Percentiles rank a stretch among this genome's conserved stretches.
Evolutionary conservation across 2,888 invertebrate genomes (phyloP).

Genomic region (Tanypteryx hageni): DNA sequence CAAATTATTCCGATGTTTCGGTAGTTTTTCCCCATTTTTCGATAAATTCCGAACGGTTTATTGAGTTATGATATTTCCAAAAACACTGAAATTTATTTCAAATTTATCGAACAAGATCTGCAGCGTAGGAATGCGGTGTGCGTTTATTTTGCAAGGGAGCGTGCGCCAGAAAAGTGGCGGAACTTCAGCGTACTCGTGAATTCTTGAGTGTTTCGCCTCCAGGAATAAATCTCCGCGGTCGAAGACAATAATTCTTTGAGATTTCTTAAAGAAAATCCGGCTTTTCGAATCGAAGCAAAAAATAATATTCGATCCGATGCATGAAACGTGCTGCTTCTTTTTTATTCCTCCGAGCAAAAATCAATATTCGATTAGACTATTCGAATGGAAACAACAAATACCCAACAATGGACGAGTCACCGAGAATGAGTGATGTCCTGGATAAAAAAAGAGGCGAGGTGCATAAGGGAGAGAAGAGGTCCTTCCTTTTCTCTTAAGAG

Average conservation of each 20-base stretch:
- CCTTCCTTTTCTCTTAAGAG: neutral
- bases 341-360: neutral
- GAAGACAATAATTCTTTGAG: neutral
- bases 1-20: too few species aligned
- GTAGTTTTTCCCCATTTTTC: too few species aligned
- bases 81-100: constrained; percentile 15
- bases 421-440: too few species aligned
- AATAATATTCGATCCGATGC: neutral
- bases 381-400: too few species aligned
- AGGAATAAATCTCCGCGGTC: neutral
- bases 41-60: too few species aligned
- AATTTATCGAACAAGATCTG: neutral
- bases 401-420: too few species aligned
- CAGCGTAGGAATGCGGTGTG: neutral
- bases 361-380: neutral
- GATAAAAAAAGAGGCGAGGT: too few species aligned
- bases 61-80: too few species aligned
- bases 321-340: neutral
- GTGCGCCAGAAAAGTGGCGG: neutral
- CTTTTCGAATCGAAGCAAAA: neutral
- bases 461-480: too few species aligned
- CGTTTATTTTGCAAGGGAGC: neutral
- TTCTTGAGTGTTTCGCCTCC: neutral
- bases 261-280: neutral
- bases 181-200: constrained; percentile 18